Base-by-base conservation (phyloP, 2,797 vertebrate species). In the Threskiornis aethiopicus region DNA sequence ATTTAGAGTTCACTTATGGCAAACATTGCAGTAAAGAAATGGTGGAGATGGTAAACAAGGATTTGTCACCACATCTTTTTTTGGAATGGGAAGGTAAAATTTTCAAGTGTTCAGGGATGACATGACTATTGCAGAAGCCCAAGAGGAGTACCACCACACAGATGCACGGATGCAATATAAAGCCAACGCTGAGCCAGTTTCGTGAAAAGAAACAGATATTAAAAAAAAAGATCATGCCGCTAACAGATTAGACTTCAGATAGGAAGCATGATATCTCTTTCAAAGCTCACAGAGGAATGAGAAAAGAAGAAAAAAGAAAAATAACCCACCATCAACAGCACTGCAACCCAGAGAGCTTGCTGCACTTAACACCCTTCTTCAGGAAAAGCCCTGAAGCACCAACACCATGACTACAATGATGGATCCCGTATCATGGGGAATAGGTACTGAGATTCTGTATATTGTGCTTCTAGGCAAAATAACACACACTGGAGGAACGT, bases 401-500 rank as follows among this genome's bases (percentile, higher is more conserved):
- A 77, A 25, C 33, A 33, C 11, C 37, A 35, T 13, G 26, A 18
- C 0, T 3, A 15, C 52, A 76, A 9, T 4, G 24, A 78, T 11
- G 24, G n/a, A 47, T 8, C 54, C 16, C 26, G 4, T 15, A 15
- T 4, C 73, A n/a, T 0, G 3, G 35, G 20, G 16, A 75, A 67
- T 0, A 59, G 13, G 39, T 47, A n/a, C 18, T 41, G 42, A 17
- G 35, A 26, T 29, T 84, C 42, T 93, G 14, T 15, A 58, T 21
- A 33, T 14, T 6, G 26, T 18, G 31, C 59, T 93, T 76, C 46
- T 41, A 52, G 67, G 64, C n/a, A 89, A 87, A 93, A 22, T 18
- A 46, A 33, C 0, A 0, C 29, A 57, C 29, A 29, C 35, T n/a
- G n/a, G 35, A 80, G 33, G 15, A 85, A 66, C 0, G 0, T 33